These are phyloP conservation scores for Serinus canaria DNA, from an alignment of 2,113 vertebrate species.

Conservation along the genomic window DNA sequence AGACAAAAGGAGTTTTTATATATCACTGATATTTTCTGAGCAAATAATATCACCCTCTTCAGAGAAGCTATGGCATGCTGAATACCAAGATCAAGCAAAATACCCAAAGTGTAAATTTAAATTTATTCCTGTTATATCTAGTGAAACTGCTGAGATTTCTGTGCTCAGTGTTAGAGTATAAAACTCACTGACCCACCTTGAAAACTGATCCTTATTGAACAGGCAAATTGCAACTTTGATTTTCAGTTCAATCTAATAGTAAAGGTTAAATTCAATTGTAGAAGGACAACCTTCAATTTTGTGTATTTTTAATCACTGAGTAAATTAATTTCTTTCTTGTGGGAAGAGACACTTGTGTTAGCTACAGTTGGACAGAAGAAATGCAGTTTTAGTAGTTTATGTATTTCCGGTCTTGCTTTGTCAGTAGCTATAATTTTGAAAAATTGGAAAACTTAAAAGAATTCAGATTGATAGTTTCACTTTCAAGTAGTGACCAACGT, in stretches of 20 bases:
- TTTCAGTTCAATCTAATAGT: background rate
- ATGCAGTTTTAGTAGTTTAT: background rate
- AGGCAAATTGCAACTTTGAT: background rate
- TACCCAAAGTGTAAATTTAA: background rate
- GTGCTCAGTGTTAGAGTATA: background rate
- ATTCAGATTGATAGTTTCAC: background rate
- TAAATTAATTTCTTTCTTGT: background rate
- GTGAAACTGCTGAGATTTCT: background rate
- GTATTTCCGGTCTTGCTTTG: background rate
- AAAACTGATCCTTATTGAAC: background rate
- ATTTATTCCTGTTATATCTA: background rate
- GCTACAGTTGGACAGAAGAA: background rate
- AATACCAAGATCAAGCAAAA: background rate
- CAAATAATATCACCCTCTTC: background rate
- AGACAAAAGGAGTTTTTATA: background rate
- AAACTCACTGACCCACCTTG: background rate
- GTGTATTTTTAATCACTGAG: background rate
- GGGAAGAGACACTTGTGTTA: background rate
- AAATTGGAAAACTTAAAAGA: background rate
- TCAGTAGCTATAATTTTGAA: background rate
- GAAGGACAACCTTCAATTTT: background rate
- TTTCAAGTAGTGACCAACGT: background rate
- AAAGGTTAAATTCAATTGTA: background rate
- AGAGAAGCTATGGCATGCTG: background rate
- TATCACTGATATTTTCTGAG: background rate